Conservation (phyloP, 2,888 invertebrate genomes). For the Ganaspis brasiliensis region DNA sequence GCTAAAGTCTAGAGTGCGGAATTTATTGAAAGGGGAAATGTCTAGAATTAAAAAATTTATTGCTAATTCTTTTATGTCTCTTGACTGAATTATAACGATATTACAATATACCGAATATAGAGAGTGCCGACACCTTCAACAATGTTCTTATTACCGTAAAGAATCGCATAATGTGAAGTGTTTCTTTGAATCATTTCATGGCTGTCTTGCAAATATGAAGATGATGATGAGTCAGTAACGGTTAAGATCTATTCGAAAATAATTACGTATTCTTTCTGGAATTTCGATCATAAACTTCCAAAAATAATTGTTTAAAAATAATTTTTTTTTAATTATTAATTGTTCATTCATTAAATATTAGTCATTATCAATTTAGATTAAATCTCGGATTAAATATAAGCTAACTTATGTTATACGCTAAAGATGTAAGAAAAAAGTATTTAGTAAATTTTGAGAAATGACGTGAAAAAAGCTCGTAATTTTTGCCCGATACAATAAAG, state of each 20-base stretch:
- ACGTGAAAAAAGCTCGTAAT: too few species aligned
- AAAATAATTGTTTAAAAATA: too few species aligned
- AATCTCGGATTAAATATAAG: too few species aligned
- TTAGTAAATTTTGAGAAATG: too few species aligned
- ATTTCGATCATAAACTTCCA: background rate
- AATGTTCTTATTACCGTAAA: conserved; percentile 53
- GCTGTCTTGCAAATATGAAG: conserved; percentile 42
- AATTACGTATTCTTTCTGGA: conserved; percentile 17
- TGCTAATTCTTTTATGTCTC: conserved; percentile 37
- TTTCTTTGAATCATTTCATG: conserved; percentile 50
- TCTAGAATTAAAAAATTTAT: background rate
- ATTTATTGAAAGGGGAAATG: background rate
- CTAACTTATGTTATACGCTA: too few species aligned
- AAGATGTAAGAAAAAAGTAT: too few species aligned
- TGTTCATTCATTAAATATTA: too few species aligned
- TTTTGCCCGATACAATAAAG: too few species aligned
- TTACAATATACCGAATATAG: conserved; percentile 31
- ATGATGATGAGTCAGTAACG: conserved; percentile 28
- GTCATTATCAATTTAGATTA: too few species aligned
- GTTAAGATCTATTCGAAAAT: conserved; percentile 24
- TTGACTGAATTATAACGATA: conserved; percentile 46
- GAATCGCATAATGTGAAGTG: conserved; percentile 47
- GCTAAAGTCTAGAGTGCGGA: background rate
- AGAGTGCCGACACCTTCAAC: conserved; percentile 44
- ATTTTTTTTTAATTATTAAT: too few species aligned